Evolutionary conservation across 2,888 invertebrate species (phyloP).

Genomic region (Ochropacha duplaris): DNA sequence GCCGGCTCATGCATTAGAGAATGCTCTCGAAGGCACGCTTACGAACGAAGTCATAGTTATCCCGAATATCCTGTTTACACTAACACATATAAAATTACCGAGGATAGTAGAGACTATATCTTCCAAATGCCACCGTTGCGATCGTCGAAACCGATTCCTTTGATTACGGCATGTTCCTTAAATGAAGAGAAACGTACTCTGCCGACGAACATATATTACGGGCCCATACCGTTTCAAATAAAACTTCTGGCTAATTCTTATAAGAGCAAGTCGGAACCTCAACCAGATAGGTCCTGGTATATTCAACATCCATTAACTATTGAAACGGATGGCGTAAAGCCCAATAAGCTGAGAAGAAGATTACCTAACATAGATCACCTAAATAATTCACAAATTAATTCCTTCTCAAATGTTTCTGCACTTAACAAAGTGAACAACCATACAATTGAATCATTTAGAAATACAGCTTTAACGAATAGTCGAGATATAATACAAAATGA

Average conservation of each 20-base stretch:
- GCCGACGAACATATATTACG: constrained; percentile 31
- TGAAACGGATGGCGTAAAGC: not conserved
- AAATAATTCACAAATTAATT: constrained; percentile 13
- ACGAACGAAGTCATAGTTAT: constrained; percentile 62
- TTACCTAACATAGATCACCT: constrained; percentile 43
- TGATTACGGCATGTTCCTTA: constrained; percentile 19
- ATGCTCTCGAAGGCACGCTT: constrained; percentile 44
- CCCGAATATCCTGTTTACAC: constrained; percentile 55
- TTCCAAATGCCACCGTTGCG: constrained; percentile 44
- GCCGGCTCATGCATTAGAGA: constrained; percentile 52
- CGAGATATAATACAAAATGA: constrained; percentile 23
- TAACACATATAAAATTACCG: constrained; percentile 59
- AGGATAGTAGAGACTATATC: constrained; percentile 53
- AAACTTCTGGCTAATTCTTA: constrained; percentile 16
- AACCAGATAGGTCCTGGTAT: constrained; percentile 27
- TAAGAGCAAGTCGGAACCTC: constrained; percentile 22
- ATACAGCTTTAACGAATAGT: constrained; percentile 2
- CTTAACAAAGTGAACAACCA: constrained; percentile 10
- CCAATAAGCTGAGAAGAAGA: constrained; percentile 17
- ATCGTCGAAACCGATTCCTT: constrained; percentile 14
- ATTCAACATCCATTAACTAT: not conserved
- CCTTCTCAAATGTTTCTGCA: not conserved
- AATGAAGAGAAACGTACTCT: constrained; percentile 25
- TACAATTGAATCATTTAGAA: constrained; percentile 3
- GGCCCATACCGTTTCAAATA: constrained; percentile 16